These are phyloP conservation scores for Helicoverpa armigera DNA, from an alignment of 1,140 invertebrate genomes.

Conservation along the genomic window DNA sequence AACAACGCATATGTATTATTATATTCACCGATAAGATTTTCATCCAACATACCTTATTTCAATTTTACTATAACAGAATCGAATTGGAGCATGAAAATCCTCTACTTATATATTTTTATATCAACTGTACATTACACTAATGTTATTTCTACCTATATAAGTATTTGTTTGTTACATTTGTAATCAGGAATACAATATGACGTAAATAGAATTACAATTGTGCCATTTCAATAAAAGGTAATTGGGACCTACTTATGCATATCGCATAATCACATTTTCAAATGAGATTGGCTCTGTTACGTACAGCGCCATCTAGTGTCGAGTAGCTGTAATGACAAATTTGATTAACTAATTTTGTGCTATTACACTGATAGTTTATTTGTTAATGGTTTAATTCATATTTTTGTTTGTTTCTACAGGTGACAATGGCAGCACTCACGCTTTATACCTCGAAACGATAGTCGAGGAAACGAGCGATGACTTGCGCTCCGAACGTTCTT, in stretches of 20 bases:
- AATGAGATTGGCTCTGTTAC: too few relatives aligned
- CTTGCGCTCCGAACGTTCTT: constrained; percentile 89
- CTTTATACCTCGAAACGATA: constrained; percentile 90
- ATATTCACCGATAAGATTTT: not conserved
- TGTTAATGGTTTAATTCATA: not conserved
- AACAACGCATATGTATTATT: not conserved
- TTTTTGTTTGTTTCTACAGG: constrained; percentile 65
- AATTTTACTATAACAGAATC: not conserved
- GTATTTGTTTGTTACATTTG: not conserved
- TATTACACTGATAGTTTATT: not conserved
- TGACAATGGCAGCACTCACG: constrained; percentile 82
- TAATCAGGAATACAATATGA: not conserved
- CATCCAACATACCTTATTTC: not conserved
- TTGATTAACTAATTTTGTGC: not conserved
- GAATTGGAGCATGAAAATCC: constrained; percentile 26
- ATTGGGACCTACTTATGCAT: too few relatives aligned
- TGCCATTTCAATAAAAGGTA: too few relatives aligned
- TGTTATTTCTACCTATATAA: not conserved
- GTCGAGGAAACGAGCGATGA: constrained; percentile 93
- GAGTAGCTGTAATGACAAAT: constrained; percentile 53
- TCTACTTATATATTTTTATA: not conserved
- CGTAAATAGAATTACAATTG: too few relatives aligned
- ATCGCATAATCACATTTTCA: too few relatives aligned
- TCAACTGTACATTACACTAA: not conserved
- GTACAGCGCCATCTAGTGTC: constrained; percentile 67